A percentile compares a stretch with the other conserved stretches of the same genome.
phyloP scores from a whole-genome alignment of 2,888 invertebrate genomes.

The Nudaria mundana region DNA sequence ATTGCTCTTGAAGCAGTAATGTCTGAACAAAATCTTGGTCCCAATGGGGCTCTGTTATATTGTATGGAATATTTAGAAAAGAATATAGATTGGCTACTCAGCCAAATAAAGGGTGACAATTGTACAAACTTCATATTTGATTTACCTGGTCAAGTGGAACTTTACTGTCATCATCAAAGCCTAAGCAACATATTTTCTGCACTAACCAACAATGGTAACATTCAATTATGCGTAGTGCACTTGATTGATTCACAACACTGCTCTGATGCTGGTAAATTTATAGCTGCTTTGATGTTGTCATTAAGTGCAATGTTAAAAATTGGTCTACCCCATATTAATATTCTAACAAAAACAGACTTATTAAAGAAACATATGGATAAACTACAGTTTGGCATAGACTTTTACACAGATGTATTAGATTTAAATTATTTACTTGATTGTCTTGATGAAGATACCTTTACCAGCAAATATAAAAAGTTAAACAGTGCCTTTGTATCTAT shows the following conservation, averaged over 20 bases:
- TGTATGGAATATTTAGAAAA: slow-evolving; percentile 96
- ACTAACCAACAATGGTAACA: slow-evolving; percentile 82
- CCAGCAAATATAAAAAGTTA: slow-evolving; percentile 91
- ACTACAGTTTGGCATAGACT: slow-evolving; percentile 92
- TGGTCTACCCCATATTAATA: slow-evolving; percentile 96
- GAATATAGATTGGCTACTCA: slow-evolving; percentile 93
- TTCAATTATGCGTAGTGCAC: slow-evolving; percentile 93
- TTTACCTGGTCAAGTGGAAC: slow-evolving; percentile 92
- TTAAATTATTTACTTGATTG: slow-evolving; percentile 92
- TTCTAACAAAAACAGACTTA: slow-evolving; percentile 95
- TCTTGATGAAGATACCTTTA: slow-evolving; percentile 86
- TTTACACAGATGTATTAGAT: slow-evolving; percentile 96
- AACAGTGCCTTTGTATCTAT: slow-evolving; percentile 92
- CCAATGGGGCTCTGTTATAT: slow-evolving; percentile 97
- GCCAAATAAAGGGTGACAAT: slow-evolving; percentile 84
- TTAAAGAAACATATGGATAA: slow-evolving; percentile 87
- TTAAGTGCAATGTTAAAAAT: slow-evolving; percentile 96
- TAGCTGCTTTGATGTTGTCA: slow-evolving; percentile 94
- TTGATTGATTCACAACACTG: slow-evolving; percentile 98
- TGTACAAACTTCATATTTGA: slow-evolving; percentile 95
- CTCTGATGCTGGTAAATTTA: slow-evolving; percentile 96
- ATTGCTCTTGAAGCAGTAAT: slow-evolving; percentile 95
- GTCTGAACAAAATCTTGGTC: slow-evolving; percentile 91
- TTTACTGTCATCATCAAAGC: slow-evolving; percentile 94
- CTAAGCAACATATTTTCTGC: slow-evolving; percentile 86